Evolutionary conservation across 37 sponge, comb jelly and placozoan genomes (phyloP), one percentile per base, ranked within the genome.

Genomic region (Hormiphora californensis): DNA sequence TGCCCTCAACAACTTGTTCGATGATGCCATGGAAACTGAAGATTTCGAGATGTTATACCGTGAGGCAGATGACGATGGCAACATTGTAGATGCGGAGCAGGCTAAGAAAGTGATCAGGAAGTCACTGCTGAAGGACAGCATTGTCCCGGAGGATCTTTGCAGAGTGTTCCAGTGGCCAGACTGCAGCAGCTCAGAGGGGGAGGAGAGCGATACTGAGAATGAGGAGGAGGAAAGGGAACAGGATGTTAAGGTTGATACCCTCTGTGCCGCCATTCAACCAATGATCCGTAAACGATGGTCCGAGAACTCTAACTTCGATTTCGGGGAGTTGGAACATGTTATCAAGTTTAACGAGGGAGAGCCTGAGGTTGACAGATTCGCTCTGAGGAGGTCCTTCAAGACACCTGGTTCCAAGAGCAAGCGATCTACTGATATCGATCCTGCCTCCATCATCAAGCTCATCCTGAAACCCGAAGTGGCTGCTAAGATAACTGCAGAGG

Each of bases 231-330:
- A 73, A 23, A 5, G 21, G 38, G 46, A 25, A 46, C 25, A 43
- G 1, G 39, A 73, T 4, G 17, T 43, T 4, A 43, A 73, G 23
- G 46, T 73, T 41, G 44, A 73, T 12, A 40, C 81, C 1, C 44
- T 73, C 0, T 73, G 81, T 41, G 46, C 81, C n/a, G 81, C 43
- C 35, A 43, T 73, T 28, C 40, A 43, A 23, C 81, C 81, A 1
- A 41, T 41, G 43, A 46, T 73, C 35, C 12, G 81, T n/a, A 73
- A 28, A 73, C 81, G 81, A 2, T 73, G 81, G 81, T 73, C 81
- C 46, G 28, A 73, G 25, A 73, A 73, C 46, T 21, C 19, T 23
- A 73, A 30, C 35, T 41, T 43, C 27, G 81, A 73, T 19, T 73
- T 73, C 46, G 81, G 81, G 15, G 81, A 43, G 0, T 33, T 73